Percentiles rank a stretch among this genome's conserved stretches.
phyloP scores from a whole-genome alignment of 2,888 invertebrate species.

The Rutpela maculata region DNA sequence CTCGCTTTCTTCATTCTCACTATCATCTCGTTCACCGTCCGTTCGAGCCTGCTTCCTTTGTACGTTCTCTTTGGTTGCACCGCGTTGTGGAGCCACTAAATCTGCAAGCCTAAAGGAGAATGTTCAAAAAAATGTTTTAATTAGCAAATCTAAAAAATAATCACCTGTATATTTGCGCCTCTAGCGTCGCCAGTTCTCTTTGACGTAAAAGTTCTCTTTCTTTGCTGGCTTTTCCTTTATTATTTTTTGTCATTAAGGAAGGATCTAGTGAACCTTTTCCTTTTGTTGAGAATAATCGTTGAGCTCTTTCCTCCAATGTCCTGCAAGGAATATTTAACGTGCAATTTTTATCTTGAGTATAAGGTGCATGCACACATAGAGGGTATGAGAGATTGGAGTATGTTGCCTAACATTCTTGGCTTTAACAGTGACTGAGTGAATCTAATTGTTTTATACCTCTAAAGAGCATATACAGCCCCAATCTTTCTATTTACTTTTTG shows the following conservation, averaged over 20 bases:
- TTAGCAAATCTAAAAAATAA: constrained; percentile 11
- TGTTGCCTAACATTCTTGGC: too few relatives aligned
- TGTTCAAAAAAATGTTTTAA: not conserved
- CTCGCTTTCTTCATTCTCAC: constrained; percentile 91
- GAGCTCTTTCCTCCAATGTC: constrained; percentile 97
- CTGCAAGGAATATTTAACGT: constrained; percentile 66
- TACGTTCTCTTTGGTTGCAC: constrained; percentile 97
- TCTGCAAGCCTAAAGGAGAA: constrained; percentile 81
- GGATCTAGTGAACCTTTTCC: constrained; percentile 95
- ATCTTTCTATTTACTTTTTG: too few relatives aligned
- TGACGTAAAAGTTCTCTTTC: constrained; percentile 83
- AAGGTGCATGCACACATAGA: too few relatives aligned
- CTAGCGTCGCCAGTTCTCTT: constrained; percentile 90
- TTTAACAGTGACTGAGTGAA: too few relatives aligned
- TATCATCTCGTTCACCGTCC: constrained; percentile 94
- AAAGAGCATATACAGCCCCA: too few relatives aligned
- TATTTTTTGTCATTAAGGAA: constrained; percentile 92
- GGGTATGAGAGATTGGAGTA: too few relatives aligned
- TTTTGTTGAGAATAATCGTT: constrained; percentile 96
- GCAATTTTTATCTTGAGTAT: too few relatives aligned
- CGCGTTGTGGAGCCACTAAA: constrained; percentile 88
- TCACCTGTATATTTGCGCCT: constrained; percentile 91
- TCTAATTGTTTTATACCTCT: too few relatives aligned
- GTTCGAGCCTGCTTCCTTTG: constrained; percentile 98
- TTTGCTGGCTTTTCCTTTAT: constrained; percentile 81